phyloP scores from a whole-genome alignment of 2,113 vertebrate species.

The Planiliza haematocheilus region DNA sequence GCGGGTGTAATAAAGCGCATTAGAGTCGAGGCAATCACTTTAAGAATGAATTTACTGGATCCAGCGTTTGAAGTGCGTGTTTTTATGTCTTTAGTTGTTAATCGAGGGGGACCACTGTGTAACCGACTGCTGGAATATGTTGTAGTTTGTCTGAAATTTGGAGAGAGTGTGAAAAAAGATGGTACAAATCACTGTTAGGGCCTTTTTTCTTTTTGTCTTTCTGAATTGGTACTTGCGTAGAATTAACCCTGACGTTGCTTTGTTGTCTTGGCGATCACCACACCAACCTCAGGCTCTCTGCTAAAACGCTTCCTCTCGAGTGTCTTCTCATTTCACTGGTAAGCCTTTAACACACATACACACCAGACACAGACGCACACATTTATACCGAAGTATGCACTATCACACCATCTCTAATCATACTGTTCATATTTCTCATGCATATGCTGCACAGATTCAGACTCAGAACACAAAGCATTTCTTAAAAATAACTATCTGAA shows the following conservation, averaged over 20 bases:
- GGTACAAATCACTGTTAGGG: constrained; percentile 79
- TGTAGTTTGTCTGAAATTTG: constrained; percentile 56
- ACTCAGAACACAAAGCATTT: constrained; percentile 48
- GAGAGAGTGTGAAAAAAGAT: constrained; percentile 31
- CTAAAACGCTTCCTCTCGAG: constrained; percentile 39
- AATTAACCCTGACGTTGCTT: constrained; percentile 53
- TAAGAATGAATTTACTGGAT: constrained; percentile 28
- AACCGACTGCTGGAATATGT: constrained; percentile 77
- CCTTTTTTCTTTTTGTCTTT: constrained; percentile 39
- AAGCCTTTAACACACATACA: constrained; percentile 53
- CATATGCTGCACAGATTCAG: constrained; percentile 53
- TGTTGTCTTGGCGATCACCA: constrained; percentile 71
- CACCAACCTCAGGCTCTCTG: constrained; percentile 58
- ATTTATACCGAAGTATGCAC: constrained; percentile 32
- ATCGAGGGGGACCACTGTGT: constrained; percentile 73
- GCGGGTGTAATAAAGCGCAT: constrained; percentile 19
- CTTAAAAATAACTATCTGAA: constrained; percentile 48
- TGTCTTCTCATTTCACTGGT: constrained; percentile 68
- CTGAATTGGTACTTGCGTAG: constrained; percentile 54
- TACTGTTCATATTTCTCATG: constrained; percentile 38
- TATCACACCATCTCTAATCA: constrained; percentile 33
- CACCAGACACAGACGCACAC: constrained; percentile 26
- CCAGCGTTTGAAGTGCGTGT: constrained; percentile 34
- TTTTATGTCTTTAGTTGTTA: constrained; percentile 34
- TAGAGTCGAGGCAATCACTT: constrained; percentile 42